Base-by-base conservation (phyloP, 2,113 vertebrate species). In the Menidia beryllina region DNA sequence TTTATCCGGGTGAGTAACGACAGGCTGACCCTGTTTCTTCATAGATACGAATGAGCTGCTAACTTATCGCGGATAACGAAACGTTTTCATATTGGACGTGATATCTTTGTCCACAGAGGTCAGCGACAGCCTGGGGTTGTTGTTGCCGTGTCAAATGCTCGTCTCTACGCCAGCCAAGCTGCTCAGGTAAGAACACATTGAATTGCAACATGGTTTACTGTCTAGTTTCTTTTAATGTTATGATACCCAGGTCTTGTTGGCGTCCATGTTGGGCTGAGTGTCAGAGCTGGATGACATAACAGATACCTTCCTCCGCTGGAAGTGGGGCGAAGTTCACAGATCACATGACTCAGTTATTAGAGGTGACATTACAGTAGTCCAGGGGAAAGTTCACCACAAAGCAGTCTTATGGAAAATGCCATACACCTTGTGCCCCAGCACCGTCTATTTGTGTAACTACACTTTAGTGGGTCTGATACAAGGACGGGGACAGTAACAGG, bases 291-390 rank as follows among this genome's bases (percentile, higher is more conserved):
- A 14, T 55, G 68, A 67, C 14, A 65, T 77, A 75, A 81, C 61
- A 2, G 13, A 0, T 61, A 5, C 13, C 53, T 39, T 57, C 68
- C 50, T 63, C 68, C 4, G 0, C 14, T 36, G 30, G 57, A 93
- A 83, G 72, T 93, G 55, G 93, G 83, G 62, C 66, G 93, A 92
- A 91, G 92, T 87, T 93, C 89, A 91, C 5, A 10, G 62, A 53
- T 91, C 91, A 92, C 81, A 12, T 92, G 84, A 84, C 26, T 2
- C 21, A 3, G 12, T 17, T 12, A 14, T 73, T 77, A 70, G 78
- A 91, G 79, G 86, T 89, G 80, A 79, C 84, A 58, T 62, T 25
- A 20, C 55, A 58, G 64, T 54, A 60, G 25, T 70, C 7, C 38
- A 50, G 72, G 6, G 5, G n/a, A 36, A 30, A 17, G 50, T 36